These are phyloP conservation scores for Pandemis corylana DNA, from an alignment of 2,888 invertebrate genomes.

Conservation along the genomic window DNA sequence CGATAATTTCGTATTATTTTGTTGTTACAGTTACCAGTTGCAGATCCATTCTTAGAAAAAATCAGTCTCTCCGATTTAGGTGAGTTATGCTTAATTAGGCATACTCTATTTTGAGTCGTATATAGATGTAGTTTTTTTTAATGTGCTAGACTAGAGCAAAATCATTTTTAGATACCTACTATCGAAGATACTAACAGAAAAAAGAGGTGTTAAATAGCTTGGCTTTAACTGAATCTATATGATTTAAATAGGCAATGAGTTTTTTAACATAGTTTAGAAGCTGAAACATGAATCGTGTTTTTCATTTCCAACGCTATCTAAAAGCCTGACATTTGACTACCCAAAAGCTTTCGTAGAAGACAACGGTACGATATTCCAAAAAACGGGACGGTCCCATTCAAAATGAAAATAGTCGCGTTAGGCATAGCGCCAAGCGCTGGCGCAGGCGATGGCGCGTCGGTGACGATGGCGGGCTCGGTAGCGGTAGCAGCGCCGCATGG, in stretches of 20 bases:
- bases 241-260: too few species aligned
- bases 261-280: too few species aligned
- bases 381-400: slow-evolving; percentile 15
- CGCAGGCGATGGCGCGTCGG: slow-evolving; percentile 37
- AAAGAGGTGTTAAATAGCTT: too few species aligned
- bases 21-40: slow-evolving; percentile 93
- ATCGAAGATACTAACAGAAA: too few species aligned
- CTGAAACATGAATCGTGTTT: too few species aligned
- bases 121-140: too few species aligned
- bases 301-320: background rate
- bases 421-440: slow-evolving; percentile 45
- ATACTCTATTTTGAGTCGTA: background rate
- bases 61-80: slow-evolving; percentile 79
- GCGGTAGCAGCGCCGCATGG: slow-evolving; percentile 63
- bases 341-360: background rate
- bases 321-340: background rate
- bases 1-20: slow-evolving; percentile 45
- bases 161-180: too few species aligned
- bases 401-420: slow-evolving; percentile 32
- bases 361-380: background rate
- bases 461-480: slow-evolving; percentile 46
- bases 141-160: too few species aligned
- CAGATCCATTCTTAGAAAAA: slow-evolving; percentile 96
- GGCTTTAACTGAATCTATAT: too few species aligned
- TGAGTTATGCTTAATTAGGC: slow-evolving; percentile 54